Base-by-base conservation (phyloP, 1,140 invertebrate species). In the Lepidostoma basale region DNA sequence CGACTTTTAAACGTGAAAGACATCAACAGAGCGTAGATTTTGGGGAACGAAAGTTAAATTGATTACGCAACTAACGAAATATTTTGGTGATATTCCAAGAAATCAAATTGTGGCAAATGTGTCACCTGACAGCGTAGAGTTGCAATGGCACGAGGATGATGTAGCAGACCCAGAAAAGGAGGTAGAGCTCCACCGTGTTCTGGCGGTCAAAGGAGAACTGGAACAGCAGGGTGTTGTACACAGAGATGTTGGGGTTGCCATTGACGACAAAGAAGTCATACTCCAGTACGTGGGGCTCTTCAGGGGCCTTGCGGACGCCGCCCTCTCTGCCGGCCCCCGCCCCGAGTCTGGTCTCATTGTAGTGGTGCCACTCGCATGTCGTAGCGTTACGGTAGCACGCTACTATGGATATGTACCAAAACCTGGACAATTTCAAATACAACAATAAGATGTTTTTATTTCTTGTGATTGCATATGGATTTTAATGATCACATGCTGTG, bases 191-290 rank as follows among this genome's bases (percentile, higher is more conserved):
- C 47, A 96, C 86, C 9, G 95, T 93, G 78, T 98, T 95, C 82
- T 97, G 94, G 77, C 90, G 88, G 79, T 99, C 96, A 83, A 97
- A 98, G 2, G 96, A 98, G 79, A 98, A 98, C 79, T 99, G 96
- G 83, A 96, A 96, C 67, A 94, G 89, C 74, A 98, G 87, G 64
- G 91, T 91, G 79, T 94, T 96, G 69, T 90, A 90, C 20, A 88
- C 86, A 62, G 90, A 92, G 67, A 86, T 84, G 75, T 94, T 93
- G 0, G 97, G 96, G 82, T 96, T 93, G 40, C 96, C 95, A 85
- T 98, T 98, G 0, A 98, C 96, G 22, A 98, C 83, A 91, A 95
- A 97, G 67, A 99, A 91, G 79, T 99, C 93, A 80, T 98, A 99
- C 36, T 94, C 81, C 12, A 98, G 79, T 63, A 83, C 82, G 80